Conservation (phyloP, 1,140 invertebrate genomes). For the Aphaenogaster floridana region DNA sequence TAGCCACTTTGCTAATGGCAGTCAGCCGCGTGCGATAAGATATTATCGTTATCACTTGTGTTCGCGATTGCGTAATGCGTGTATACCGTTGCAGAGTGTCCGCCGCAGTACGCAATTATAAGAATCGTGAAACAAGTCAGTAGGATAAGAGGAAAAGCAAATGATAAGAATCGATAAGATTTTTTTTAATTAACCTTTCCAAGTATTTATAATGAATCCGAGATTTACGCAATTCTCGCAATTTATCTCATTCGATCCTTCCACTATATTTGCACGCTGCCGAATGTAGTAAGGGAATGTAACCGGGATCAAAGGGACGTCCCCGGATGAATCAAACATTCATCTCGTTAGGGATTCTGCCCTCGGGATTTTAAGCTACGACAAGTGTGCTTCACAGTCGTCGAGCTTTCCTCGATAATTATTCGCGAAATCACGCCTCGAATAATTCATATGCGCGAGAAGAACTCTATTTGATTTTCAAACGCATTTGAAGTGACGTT, state of each 20-base stretch:
- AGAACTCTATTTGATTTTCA: background rate
- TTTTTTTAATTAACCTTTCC: background rate
- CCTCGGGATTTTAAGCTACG: background rate
- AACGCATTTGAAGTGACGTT: background rate
- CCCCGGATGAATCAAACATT: slow-evolving; percentile 60
- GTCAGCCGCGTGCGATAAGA: slow-evolving; percentile 37
- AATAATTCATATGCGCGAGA: slow-evolving; percentile 2
- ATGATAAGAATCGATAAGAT: background rate
- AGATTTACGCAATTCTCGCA: background rate
- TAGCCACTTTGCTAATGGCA: background rate
- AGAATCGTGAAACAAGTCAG: background rate
- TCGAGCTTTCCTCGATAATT: background rate
- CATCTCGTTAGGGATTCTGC: slow-evolving; percentile 43
- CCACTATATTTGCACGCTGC: background rate
- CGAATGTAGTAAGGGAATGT: background rate
- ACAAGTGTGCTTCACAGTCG: slow-evolving; percentile 9
- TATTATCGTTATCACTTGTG: slow-evolving; percentile 49
- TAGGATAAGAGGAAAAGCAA: background rate
- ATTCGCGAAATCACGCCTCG: slow-evolving; percentile 24
- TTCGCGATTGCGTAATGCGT: slow-evolving; percentile 34
- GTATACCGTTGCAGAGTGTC: background rate
- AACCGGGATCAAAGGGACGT: slow-evolving; percentile 33
- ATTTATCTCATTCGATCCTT: slow-evolving; percentile 5
- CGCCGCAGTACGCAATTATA: background rate
- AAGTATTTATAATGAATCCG: background rate